A percentile compares a stretch with the other conserved stretches of the same genome.
These are phyloP conservation scores for Pseudanteris insignis DNA, from an alignment of 2,888 invertebrate genomes.

Conservation along the genomic window DNA sequence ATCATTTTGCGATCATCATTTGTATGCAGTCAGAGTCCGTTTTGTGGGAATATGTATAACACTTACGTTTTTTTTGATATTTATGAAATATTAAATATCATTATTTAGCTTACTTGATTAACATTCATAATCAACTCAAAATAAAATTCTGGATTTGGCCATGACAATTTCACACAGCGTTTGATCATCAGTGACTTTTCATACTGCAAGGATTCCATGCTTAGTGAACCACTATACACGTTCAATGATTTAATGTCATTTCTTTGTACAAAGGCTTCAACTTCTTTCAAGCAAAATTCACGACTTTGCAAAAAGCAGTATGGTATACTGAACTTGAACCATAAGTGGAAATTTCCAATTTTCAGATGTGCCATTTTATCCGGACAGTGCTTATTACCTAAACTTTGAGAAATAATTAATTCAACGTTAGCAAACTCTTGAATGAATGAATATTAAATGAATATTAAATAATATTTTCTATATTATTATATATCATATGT, in stretches of 20 bases:
- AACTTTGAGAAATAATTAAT: background rate
- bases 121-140: slow-evolving; percentile 14
- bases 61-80: too few species aligned
- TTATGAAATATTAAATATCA: too few species aligned
- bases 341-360: slow-evolving; percentile 3
- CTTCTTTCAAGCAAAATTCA: slow-evolving; percentile 10
- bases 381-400: slow-evolving; percentile 6
- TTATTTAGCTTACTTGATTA: slow-evolving; percentile 11
- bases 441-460: too few species aligned
- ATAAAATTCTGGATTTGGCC: slow-evolving; percentile 14
- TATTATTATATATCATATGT: too few species aligned
- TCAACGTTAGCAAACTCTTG: too few species aligned
- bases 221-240: background rate
- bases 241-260: slow-evolving; percentile 4
- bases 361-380: slow-evolving; percentile 1
- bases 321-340: slow-evolving; percentile 5
- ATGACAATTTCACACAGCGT: slow-evolving; percentile 5
- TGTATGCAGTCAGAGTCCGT: too few species aligned
- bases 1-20: too few species aligned
- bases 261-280: background rate
- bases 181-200: slow-evolving; percentile 1
- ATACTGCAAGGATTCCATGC: slow-evolving; percentile 5
- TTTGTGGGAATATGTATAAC: too few species aligned
- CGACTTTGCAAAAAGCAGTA: slow-evolving; percentile 4
- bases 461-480: too few species aligned